Conservation (phyloP, 2,797 vertebrate genomes). For the Periparus ater region DNA sequence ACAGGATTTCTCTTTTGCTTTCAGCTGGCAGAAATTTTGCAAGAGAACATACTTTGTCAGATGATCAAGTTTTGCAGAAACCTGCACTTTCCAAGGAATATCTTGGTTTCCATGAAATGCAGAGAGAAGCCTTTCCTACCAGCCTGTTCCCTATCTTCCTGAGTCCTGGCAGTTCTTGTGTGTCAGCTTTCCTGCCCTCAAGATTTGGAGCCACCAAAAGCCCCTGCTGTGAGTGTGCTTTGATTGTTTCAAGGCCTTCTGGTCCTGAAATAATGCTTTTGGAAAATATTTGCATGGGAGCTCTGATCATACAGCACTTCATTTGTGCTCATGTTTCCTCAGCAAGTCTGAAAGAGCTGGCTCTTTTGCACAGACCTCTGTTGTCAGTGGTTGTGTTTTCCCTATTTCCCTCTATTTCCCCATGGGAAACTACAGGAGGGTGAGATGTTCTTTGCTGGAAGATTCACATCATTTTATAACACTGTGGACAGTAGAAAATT, state of each 20-base stretch:
- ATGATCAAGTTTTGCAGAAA: neutral
- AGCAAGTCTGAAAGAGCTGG: neutral
- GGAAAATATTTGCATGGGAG: neutral
- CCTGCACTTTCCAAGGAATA: rapidly evolving
- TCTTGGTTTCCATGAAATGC: neutral
- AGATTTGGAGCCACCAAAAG: neutral
- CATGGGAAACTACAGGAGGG: neutral
- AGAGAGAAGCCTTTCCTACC: neutral
- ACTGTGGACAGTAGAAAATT: neutral
- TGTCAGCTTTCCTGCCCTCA: neutral
- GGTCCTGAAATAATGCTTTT: neutral
- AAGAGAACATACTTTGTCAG: neutral
- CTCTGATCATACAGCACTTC: neutral
- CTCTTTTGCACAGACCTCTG: neutral
- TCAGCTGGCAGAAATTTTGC: neutral
- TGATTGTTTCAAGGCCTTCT: neutral
- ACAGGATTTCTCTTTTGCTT: neutral
- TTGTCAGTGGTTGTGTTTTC: neutral
- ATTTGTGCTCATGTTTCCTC: neutral
- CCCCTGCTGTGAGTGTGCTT: neutral
- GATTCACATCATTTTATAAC: neutral
- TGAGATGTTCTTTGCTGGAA: neutral
- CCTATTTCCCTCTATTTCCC: neutral
- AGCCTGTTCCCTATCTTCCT: neutral
- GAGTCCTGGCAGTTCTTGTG: neutral